These are phyloP conservation scores for Menura novaehollandiae DNA, from an alignment of 2,113 vertebrate genomes.

Conservation along the genomic window DNA sequence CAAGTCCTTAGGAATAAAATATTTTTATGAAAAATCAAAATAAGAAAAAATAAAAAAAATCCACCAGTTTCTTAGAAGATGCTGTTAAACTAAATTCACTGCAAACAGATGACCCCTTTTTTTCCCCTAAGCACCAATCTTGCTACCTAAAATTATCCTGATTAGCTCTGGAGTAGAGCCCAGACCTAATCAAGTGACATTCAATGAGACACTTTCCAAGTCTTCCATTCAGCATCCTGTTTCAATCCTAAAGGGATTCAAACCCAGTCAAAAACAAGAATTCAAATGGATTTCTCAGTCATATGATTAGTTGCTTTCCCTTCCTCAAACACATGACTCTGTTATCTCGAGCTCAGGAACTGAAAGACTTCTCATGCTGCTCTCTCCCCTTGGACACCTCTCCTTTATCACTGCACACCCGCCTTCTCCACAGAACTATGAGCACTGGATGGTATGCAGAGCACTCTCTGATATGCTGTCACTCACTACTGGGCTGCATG, in stretches of 20 bases:
- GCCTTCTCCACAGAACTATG: neutral
- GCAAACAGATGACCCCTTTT: neutral
- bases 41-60: neutral
- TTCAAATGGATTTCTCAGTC: neutral
- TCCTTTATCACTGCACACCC: neutral
- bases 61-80: neutral
- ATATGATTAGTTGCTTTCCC: neutral
- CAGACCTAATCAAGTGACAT: neutral
- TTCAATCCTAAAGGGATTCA: neutral
- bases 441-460: neutral
- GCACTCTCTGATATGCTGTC: neutral
- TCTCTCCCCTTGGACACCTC: neutral
- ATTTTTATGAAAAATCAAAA: neutral
- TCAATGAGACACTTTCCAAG: neutral
- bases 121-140: neutral
- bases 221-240: neutral
- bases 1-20: neutral
- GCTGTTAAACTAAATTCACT: neutral
- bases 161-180: constrained; percentile 17
- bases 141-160: neutral
- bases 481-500: neutral
- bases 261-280: neutral
- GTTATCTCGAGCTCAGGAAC: neutral
- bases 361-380: neutral
- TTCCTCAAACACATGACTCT: neutral